Evolutionary conservation across 1,140 invertebrate genomes (phyloP).

Genomic region (Yoshiicerus persimilis): DNA sequence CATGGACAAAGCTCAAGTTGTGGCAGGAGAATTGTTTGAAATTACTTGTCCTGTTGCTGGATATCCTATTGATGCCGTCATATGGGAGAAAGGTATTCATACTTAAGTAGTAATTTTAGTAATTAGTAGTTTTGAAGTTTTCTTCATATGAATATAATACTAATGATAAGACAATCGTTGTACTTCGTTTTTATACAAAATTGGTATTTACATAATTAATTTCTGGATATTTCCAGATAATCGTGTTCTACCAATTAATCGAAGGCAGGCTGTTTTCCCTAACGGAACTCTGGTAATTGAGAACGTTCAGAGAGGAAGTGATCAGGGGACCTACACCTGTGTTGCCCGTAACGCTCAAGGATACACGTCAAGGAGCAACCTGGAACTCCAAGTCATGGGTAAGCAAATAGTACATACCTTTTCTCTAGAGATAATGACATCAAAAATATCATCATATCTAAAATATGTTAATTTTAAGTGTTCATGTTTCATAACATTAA

Average conservation of each 20-base stretch:
- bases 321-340: conserved; percentile 93
- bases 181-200: too few species aligned
- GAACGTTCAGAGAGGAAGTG: conserved; percentile 85
- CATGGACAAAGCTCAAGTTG: conserved; percentile 92
- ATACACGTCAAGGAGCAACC: conserved; percentile 77
- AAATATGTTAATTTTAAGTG: not conserved
- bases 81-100: conserved; percentile 79
- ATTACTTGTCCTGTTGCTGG: conserved; percentile 82
- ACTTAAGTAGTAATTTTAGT: not conserved
- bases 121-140: too few species aligned
- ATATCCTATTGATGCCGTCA: conserved; percentile 88
- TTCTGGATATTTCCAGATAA: conserved; percentile 56
- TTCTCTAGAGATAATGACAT: not conserved
- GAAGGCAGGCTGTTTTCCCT: conserved; percentile 89
- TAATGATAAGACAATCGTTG: too few species aligned
- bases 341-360: conserved; percentile 87
- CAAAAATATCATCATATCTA: too few species aligned
- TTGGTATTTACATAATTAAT: too few species aligned
- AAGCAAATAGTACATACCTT: conserved; percentile 54
- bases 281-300: conserved; percentile 92
- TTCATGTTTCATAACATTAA: too few species aligned
- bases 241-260: conserved; percentile 84
- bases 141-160: too few species aligned
- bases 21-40: conserved; percentile 75
- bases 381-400: conserved; percentile 96